Evolutionary conservation across 2,113 vertebrate species (phyloP), one percentile per base, ranked within the genome.

Genomic region (Atlantisia rogersi): DNA sequence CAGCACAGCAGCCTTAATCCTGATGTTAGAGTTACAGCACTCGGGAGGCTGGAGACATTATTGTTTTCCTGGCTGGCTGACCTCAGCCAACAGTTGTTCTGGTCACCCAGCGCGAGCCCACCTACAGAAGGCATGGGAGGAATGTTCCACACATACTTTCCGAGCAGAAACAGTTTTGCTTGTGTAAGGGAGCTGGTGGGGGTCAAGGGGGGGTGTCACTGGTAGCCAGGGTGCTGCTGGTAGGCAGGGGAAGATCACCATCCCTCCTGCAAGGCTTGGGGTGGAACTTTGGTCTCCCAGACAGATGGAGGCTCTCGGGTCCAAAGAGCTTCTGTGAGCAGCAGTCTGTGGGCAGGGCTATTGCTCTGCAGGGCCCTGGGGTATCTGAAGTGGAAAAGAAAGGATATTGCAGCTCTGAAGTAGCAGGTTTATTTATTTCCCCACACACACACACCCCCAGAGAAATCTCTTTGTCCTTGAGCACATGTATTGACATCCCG

Each of bases 61-160:
- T 67, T 96, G 86, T 88, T 93, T 89, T 96, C 75, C 69, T 97
- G 94, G 91, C 62, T 95, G 94, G 32, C 65, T 98, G 92, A 97
- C 92, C 87, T 95, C 29, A 22, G 86, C 77, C 89, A 95, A 65
- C 75, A 81, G 78, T 95, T 94, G 35, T 92, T 81, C 82, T 90
- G 59, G 62, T 94, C 91, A 85, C 58, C 69, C 77, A 79, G 83
- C 2, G 9, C 6, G 40, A 95, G 90, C 75, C 75, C 91, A 94
- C 71, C 86, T 93, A 94, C 75, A 10, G 18, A 96, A 93, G 78
- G 87, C 87, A 90, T 93, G 62, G 90, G 42, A 95, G 53, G 94
- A 96, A 93, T 60, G 60, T 12, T 63, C 91, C 55, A 25, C 85
- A 92, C 48, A 26, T 67, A 29, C 25, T 83, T 92, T 86, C 24